Evolutionary conservation across 2,888 invertebrate species (phyloP).

Genomic region (Temnothorax rugatulus): DNA sequence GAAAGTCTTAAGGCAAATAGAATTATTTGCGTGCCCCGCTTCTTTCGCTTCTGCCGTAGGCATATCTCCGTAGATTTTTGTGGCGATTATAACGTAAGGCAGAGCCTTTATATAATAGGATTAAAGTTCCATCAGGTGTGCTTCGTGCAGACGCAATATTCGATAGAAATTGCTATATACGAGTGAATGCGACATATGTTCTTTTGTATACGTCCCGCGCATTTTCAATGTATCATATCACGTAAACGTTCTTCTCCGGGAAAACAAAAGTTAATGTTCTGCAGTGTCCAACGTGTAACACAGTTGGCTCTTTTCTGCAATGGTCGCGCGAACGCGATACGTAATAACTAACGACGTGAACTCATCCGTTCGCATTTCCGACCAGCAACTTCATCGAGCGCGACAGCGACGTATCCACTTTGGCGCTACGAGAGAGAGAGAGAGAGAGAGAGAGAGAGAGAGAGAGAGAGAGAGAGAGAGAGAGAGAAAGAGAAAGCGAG

Average conservation of each 20-base stretch:
- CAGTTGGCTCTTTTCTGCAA: background rate
- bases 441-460: background rate
- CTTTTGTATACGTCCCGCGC: background rate
- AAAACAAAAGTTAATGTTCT: conserved; percentile 22
- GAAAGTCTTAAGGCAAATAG: conserved; percentile 30
- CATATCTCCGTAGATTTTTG: background rate
- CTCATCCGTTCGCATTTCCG: conserved; percentile 31
- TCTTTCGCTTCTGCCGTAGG: background rate
- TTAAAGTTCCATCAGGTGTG: background rate
- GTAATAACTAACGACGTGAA: conserved; percentile 11
- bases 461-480: background rate
- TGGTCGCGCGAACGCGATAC: background rate
- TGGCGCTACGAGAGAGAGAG: background rate
- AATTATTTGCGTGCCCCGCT: conserved; percentile 16
- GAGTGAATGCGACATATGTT: background rate
- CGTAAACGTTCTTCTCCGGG: background rate
- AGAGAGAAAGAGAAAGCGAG: background rate
- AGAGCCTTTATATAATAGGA: background rate
- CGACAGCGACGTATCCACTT: conserved; percentile 32
- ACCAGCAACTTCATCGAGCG: conserved; percentile 38
- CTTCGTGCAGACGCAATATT: background rate
- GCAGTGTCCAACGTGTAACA: background rate
- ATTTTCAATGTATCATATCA: background rate
- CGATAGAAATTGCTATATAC: background rate
- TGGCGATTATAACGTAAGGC: background rate